phyloP scores from a whole-genome alignment of 2,888 invertebrate genomes.

The Imbricaverruca yamaguchii region DNA sequence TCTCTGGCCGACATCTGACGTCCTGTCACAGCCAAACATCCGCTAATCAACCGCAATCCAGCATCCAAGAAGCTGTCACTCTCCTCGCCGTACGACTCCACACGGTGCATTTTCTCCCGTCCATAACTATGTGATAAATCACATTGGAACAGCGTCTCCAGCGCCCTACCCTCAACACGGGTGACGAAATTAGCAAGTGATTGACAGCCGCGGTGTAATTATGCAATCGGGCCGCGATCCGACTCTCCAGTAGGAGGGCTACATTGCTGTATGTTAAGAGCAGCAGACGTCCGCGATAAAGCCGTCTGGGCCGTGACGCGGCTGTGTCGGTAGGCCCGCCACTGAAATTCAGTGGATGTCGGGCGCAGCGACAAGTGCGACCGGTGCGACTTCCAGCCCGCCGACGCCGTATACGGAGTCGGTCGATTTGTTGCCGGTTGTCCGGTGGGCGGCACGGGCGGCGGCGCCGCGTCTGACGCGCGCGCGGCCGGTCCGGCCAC shows the following conservation, averaged over 20 bases:
- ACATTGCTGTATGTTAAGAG: not conserved
- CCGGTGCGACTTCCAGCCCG: not conserved
- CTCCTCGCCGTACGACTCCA: too few relatives aligned
- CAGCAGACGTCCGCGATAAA: not conserved
- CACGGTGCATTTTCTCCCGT: too few relatives aligned
- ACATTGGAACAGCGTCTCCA: too few relatives aligned
- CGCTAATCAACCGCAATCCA: too few relatives aligned
- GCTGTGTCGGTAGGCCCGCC: not conserved
- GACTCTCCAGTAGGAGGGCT: not conserved
- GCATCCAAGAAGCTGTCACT: too few relatives aligned
- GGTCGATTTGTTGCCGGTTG: too few relatives aligned
- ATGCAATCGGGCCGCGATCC: not conserved
- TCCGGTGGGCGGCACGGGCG: too few relatives aligned
- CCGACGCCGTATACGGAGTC: not conserved
- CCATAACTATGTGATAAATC: too few relatives aligned
- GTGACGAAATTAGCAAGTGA: not conserved
- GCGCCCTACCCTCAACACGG: too few relatives aligned
- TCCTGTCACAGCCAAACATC: too few relatives aligned
- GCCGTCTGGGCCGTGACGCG: not conserved
- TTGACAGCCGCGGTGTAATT: not conserved
- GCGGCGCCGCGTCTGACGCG: too few relatives aligned
- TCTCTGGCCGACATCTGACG: too few relatives aligned
- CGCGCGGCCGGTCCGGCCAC: not conserved
- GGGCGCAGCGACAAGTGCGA: not conserved
- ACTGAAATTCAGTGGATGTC: not conserved